Evolutionary conservation across 2,113 vertebrate genomes (phyloP).

Genomic region (Microcebus murinus): DNA sequence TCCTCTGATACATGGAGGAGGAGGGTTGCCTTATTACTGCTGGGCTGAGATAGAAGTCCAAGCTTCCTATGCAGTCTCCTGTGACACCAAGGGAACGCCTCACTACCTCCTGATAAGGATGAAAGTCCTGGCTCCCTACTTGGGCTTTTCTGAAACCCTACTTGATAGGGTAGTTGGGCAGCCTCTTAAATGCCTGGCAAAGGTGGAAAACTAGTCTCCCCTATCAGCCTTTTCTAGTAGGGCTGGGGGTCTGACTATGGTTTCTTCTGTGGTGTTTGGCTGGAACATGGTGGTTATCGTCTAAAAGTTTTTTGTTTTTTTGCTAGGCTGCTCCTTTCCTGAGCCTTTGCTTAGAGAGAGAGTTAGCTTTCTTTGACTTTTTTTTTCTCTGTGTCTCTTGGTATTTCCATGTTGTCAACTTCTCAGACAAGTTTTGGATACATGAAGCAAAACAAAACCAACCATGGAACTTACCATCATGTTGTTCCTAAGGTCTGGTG

Average conservation of each 20-base stretch:
- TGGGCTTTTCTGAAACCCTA: not conserved
- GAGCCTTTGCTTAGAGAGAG: not conserved
- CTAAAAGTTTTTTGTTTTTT: not conserved
- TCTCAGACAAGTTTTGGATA: not conserved
- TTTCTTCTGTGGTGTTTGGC: not conserved
- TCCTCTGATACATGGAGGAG: not conserved
- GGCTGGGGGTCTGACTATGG: not conserved
- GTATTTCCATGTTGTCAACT: not conserved
- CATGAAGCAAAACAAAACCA: not conserved
- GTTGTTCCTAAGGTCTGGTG: not conserved
- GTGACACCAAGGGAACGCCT: not conserved
- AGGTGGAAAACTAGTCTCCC: not conserved
- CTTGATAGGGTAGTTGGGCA: not conserved
- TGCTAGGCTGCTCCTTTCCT: not conserved
- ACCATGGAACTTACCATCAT: not conserved
- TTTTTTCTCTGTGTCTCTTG: not conserved
- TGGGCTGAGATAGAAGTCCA: not conserved
- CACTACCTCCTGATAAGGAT: not conserved
- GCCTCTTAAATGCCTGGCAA: not conserved
- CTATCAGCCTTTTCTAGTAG: not conserved
- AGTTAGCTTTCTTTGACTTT: not conserved
- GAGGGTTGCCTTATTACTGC: not conserved
- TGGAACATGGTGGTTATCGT: not conserved
- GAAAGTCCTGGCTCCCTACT: not conserved
- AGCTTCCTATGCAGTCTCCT: not conserved